These are phyloP conservation scores for Gandaritis pyraliata DNA, from an alignment of 2,888 invertebrate species.

Conservation along the genomic window DNA sequence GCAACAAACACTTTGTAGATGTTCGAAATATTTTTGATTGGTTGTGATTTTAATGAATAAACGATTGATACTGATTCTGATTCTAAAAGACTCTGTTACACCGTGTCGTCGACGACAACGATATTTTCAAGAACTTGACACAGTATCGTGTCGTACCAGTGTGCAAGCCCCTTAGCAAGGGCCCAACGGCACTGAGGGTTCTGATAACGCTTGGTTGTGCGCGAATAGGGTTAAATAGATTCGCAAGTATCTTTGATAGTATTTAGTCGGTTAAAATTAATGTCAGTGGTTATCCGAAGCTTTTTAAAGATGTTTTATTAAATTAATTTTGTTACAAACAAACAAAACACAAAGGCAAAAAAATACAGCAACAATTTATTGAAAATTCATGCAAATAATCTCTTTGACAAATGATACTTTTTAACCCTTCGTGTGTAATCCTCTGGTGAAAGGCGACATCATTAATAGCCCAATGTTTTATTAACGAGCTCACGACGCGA, in stretches of 20 bases:
- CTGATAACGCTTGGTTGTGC: conserved; percentile 2
- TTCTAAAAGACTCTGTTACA: too few relatives aligned
- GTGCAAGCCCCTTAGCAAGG: background rate
- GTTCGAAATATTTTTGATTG: too few relatives aligned
- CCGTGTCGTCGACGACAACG: too few relatives aligned
- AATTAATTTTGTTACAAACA: too few relatives aligned
- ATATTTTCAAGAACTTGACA: too few relatives aligned
- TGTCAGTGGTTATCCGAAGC: background rate
- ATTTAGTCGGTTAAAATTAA: background rate
- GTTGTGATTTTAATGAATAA: too few relatives aligned
- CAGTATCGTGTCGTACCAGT: too few relatives aligned
- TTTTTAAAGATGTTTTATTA: conserved; percentile 1
- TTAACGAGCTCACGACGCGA: conserved; percentile 5
- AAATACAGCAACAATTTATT: background rate
- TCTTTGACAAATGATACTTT: conserved; percentile 10
- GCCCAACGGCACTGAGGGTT: conserved; percentile 10
- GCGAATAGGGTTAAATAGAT: conserved; percentile 7
- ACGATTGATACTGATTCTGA: too few relatives aligned
- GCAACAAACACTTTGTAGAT: too few relatives aligned
- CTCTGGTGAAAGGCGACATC: conserved; percentile 6
- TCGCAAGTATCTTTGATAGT: background rate
- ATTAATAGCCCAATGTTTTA: conserved; percentile 14
- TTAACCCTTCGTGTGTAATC: conserved; percentile 7
- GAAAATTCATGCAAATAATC: background rate
- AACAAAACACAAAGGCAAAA: too few relatives aligned